Evolutionary conservation across 2,888 invertebrate species (phyloP).

Genomic region (Ochropacha duplaris): DNA sequence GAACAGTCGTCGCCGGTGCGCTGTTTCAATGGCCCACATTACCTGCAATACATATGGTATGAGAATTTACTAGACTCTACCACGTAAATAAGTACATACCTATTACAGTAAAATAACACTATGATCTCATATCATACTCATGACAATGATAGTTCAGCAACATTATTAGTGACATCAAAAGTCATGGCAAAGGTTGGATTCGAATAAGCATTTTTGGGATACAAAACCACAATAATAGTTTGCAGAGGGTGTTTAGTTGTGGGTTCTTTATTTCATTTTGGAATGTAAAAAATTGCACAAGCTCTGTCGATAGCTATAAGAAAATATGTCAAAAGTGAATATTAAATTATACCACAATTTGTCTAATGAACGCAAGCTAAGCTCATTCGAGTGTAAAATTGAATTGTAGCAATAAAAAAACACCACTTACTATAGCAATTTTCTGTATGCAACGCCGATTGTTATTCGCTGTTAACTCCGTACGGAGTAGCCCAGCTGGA

Average conservation of each 20-base stretch:
- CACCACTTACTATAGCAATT: constrained; percentile 57
- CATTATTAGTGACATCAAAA: too few species aligned
- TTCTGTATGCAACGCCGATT: constrained; percentile 63
- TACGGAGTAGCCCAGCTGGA: constrained; percentile 60
- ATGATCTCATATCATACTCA: too few species aligned
- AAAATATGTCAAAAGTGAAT: background rate
- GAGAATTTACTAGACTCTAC: background rate
- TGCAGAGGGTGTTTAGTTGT: too few species aligned
- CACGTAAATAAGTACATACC: too few species aligned
- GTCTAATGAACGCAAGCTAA: background rate
- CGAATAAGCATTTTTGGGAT: too few species aligned
- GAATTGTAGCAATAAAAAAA: constrained; percentile 46
- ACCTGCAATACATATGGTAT: constrained; percentile 2
- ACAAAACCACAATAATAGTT: too few species aligned
- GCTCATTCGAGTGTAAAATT: constrained; percentile 19
- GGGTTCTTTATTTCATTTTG: too few species aligned
- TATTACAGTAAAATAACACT: too few species aligned
- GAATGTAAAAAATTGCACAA: background rate
- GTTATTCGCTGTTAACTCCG: constrained; percentile 56
- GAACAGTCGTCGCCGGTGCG: constrained; percentile 13
- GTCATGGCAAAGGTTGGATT: too few species aligned
- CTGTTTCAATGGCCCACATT: constrained; percentile 4
- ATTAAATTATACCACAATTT: background rate
- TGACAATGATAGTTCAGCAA: too few species aligned
- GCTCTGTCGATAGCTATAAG: background rate